phyloP scores from a whole-genome alignment of 2,888 invertebrate species.

The Morinoia aosen region DNA sequence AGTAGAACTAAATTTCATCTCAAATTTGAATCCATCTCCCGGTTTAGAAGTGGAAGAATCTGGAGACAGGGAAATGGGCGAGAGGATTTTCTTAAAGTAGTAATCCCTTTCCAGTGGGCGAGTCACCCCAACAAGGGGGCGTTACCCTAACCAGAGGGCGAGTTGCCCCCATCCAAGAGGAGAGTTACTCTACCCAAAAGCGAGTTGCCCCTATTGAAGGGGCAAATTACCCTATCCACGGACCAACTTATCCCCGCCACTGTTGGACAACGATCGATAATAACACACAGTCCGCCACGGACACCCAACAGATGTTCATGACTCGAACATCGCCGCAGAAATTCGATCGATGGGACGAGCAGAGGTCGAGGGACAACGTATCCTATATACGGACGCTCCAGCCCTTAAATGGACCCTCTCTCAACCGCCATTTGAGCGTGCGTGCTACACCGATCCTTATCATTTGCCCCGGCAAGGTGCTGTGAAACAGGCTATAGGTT shows the following conservation, averaged over 20 bases:
- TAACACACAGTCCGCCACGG: background rate
- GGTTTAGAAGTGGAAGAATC: background rate
- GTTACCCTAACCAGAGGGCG: background rate
- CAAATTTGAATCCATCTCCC: no score
- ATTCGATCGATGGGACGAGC: background rate
- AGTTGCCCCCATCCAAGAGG: no score
- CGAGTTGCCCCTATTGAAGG: no score
- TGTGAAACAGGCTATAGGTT: background rate
- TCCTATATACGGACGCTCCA: constrained; percentile 3
- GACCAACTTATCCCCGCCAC: no score
- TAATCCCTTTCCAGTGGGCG: background rate
- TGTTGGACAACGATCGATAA: background rate
- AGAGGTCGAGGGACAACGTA: background rate
- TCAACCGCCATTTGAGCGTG: background rate
- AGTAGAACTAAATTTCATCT: no score
- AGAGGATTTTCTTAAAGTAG: background rate
- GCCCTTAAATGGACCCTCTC: background rate
- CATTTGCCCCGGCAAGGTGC: background rate
- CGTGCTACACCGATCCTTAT: background rate
- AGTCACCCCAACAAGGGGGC: background rate
- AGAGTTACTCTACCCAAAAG: no score
- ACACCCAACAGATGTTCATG: background rate
- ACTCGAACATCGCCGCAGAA: background rate
- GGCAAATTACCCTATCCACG: no score
- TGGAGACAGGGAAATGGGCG: background rate